phyloP scores from a whole-genome alignment of 2,888 invertebrate genomes.

The Mechanitis messenoides region DNA sequence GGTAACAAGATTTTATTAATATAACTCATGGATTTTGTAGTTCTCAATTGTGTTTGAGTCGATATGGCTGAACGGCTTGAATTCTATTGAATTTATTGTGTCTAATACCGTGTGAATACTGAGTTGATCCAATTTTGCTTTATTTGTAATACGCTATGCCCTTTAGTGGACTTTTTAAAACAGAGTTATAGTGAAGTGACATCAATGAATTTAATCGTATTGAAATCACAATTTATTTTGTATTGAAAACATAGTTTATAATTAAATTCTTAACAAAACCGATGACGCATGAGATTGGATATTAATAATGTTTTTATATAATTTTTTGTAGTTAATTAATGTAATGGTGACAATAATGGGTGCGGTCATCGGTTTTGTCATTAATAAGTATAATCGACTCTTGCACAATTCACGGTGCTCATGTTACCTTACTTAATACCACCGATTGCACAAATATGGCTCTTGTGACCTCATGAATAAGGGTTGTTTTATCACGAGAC shows the following conservation, averaged over 20 bases:
- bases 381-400: constrained; percentile 1
- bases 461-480: not conserved
- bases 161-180: constrained; percentile 3
- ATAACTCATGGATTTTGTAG: constrained; percentile 13
- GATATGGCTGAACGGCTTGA: constrained; percentile 21
- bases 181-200: constrained; percentile 8
- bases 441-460: not conserved
- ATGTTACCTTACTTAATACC: constrained; percentile 2
- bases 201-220: constrained; percentile 11
- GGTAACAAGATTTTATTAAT: constrained; percentile 28
- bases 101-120: constrained; percentile 12
- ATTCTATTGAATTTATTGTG: constrained; percentile 20
- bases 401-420: constrained; percentile 3
- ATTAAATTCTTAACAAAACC: constrained; percentile 1
- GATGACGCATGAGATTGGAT: no score
- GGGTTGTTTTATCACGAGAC: constrained; percentile 3
- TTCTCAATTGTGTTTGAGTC: constrained; percentile 18
- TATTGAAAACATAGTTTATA: constrained; percentile 8
- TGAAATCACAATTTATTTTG: constrained; percentile 9
- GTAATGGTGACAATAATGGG: no score
- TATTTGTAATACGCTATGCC: constrained; percentile 3
- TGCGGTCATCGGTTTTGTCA: not conserved
- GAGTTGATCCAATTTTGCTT: constrained; percentile 5
- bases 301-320: no score
- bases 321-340: no score